Conservation (phyloP, 2,113 vertebrate genomes). For the Todiramphus saurophagus region DNA sequence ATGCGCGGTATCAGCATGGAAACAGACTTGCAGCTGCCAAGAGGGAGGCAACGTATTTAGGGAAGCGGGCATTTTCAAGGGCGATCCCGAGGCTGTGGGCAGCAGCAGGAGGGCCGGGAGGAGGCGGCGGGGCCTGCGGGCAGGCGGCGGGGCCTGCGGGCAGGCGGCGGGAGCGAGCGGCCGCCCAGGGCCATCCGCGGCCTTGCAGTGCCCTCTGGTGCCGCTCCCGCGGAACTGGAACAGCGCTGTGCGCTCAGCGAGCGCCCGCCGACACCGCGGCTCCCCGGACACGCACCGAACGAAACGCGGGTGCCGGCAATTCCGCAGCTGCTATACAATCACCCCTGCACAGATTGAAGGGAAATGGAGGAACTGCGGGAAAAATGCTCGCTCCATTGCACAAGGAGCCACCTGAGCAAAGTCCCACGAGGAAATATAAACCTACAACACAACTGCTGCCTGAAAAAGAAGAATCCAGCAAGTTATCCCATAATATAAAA, state of each 20-base stretch:
- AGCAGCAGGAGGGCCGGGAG: background rate
- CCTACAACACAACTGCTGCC: slow-evolving; percentile 41
- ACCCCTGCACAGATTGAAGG: background rate
- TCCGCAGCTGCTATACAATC: background rate
- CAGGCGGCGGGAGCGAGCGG: background rate
- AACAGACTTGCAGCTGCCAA: rapidly evolving
- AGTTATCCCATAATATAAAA: slow-evolving; percentile 41
- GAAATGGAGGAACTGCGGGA: slow-evolving; percentile 6
- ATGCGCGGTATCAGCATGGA: rapidly evolving
- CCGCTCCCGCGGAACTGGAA: background rate
- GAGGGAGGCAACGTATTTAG: rapidly evolving
- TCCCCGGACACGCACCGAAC: background rate
- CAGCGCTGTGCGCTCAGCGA: background rate
- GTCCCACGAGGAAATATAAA: slow-evolving; percentile 42
- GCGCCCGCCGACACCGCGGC: slow-evolving; percentile 12
- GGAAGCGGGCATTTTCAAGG: background rate
- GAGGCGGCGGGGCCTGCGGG: background rate
- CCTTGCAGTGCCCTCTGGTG: slow-evolving; percentile 79
- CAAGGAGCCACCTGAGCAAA: background rate
- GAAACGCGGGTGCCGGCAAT: background rate
- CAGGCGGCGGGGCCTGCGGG: background rate
- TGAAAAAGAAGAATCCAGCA: slow-evolving; percentile 9
- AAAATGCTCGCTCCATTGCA: background rate
- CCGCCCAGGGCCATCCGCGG: background rate
- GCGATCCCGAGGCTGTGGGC: no score